Base-by-base conservation (phyloP, 2,113 vertebrate species). In the Hippocampus barbouri region DNA sequence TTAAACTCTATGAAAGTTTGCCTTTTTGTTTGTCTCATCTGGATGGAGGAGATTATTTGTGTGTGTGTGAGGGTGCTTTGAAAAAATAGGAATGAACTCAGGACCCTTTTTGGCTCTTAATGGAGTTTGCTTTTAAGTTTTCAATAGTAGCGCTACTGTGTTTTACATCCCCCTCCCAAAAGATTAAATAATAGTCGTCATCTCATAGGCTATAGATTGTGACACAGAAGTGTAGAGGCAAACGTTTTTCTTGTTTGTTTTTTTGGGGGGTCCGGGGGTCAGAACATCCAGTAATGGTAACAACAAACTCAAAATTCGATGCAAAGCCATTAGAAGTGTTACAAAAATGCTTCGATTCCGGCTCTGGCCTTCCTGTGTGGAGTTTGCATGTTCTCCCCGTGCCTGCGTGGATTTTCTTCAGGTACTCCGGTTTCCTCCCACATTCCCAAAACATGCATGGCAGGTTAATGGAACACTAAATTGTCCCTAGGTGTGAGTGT, bases 1-100 rank as follows among this genome's bases (percentile, higher is more conserved):
- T 87, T 12, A 15, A 75, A 76, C 91, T 82, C 82, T 57, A 84
- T 66, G 71, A 68, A 83, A 73, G 74, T 82, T 79, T 74, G 63
- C 68, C 71, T 60, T 79, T 85, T 72, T 66, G 82, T 83, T 77
- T 68, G 77, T 30, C 53, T 72, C 71, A 73, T 81, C 61, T 76
- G 72, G 70, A 64, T 74, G 69, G 66, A 79, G 71, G 34, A 40
- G 25, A 56, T 56, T 56, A 11, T 56, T 56, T 59, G 20, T n/a
- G 20, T 57, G 68, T 71, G 68, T 25, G 56, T 75, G 72, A 43
- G 69, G 74, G 47, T 70, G 51, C 51, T 74, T 80, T 75, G n/a
- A 85, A 74, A 77, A 75, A 20, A n/a, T 7, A 38, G 34, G 57
- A 76, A n/a, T 43, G 34, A 76, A 60, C 27, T 54, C 64, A 74